Evolutionary conservation across 2,113 vertebrate genomes (phyloP).

Genomic region (Lanius collurio): DNA sequence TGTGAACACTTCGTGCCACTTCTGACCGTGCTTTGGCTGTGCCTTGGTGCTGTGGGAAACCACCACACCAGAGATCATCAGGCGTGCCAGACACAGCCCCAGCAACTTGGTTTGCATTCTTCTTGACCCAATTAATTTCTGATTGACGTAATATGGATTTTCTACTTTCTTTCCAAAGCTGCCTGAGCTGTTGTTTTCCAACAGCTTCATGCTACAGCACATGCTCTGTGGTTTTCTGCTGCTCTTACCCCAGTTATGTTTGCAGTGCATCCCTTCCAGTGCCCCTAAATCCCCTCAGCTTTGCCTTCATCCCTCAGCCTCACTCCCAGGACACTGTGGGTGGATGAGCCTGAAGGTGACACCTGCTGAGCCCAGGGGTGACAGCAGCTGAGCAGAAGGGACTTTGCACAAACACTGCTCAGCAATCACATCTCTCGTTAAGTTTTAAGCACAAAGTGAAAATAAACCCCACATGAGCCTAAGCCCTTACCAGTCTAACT

Average conservation of each 20-base stretch:
- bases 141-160: not conserved
- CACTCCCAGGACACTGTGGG: not conserved
- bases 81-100: fast-evolving
- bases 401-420: not conserved
- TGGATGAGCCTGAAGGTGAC: not conserved
- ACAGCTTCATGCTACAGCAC: fast-evolving
- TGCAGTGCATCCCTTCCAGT: no score
- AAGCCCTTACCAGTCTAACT: not conserved
- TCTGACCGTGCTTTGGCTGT: fast-evolving
- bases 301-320: not conserved
- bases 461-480: not conserved
- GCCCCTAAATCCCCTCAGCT: not conserved
- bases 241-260: fast-evolving
- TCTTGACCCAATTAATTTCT: not conserved
- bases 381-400: not conserved
- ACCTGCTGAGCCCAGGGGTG: not conserved
- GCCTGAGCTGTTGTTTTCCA: not conserved
- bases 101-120: not conserved
- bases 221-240: not conserved
- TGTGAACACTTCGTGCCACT: fast-evolving
- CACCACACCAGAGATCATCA: not conserved
- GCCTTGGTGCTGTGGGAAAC: not conserved
- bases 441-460: not conserved
- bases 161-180: not conserved
- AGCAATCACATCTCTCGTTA: not conserved